Base-by-base conservation (phyloP, 1,140 invertebrate species). In the Microvelia longipes region DNA sequence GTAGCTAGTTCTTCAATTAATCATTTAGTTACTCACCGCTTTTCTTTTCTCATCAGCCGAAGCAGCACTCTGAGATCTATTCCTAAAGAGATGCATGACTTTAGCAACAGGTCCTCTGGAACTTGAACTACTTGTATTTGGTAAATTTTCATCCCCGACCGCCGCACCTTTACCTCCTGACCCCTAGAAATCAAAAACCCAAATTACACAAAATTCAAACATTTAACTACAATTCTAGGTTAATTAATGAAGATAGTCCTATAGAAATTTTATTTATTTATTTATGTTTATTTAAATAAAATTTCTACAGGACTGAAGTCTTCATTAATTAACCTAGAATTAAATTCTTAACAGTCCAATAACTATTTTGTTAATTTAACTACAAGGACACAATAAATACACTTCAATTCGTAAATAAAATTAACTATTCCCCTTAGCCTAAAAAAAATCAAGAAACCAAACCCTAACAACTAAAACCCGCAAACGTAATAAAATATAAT, bases 21-120 rank as follows among this genome's bases (percentile, higher is more conserved):
- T 26, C 1, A 35, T 30, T 71, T 69, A 63, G 66, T 2, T 62
- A 86, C 88, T 87, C 78, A 92, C 90, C 82, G 87, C 86, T 83
- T 87, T 87, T 68, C 88, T 79, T 78, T 87, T 89, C 70, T 91
- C 90, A 63, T 87, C 86, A 29, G 88, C 84, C 66, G 84, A 84
- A 67, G 86, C 81, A 66, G 85, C 85, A 75, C 87, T 87, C 74
- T 89, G 88, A 68, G 90, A 88, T 72, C 91, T 83, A 76, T 90
- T 87, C 63, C 91, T 84, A 77, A 94, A 93, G 74, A 94, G 87
- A 79, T 94, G 90, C 85, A 93, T 93, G 62, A 94, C 90, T 83
- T 92, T 93, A 69, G 87, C 88, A 78, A 92, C 90, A 11, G 90
- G 87, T 74, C 88, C 90, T 72, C 82, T 79, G 15, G 68, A 69